Evolutionary conservation across 2,113 vertebrate species (phyloP), one percentile per base, ranked within the genome.

Genomic region (Phrynosoma blainvillii): DNA sequence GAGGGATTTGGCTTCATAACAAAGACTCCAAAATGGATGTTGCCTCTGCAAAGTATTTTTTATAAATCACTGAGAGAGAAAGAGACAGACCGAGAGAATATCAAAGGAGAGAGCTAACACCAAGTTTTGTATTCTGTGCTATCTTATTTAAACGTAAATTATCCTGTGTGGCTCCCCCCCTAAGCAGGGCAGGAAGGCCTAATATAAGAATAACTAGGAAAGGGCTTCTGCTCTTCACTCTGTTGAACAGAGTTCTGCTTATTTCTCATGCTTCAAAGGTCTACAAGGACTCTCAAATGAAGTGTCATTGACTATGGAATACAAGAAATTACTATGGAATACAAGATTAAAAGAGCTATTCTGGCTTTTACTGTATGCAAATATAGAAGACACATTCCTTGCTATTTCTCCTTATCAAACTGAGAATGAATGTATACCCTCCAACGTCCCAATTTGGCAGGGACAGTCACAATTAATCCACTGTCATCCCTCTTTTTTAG

Each of bases 1-100:
- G 88, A 93, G 96, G 95, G 92, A 92, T 95, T 95, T 97, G 96
- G 96, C 96, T 95, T 83, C 93, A 89, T 94, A 96, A 96, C 96
- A 97, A 96, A 97, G 96, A 91, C 86, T 82, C 79, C 77, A 87
- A 88, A 89, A 94, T 85, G 96, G 92, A 91, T 93, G 90, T 87
- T 89, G 92, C 90, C 95, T 96, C 93, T 71, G 91, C 87, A 84
- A 90, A 93, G 91, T 77, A 86, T 78, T 84, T 87, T 87, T 94
- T 96, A 92, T 95, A 95, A 95, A 94, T 94, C 93, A 86, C 5
- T 77, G 90, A 84, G 76, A 85, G 91, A 94, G 0, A 62, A 62
- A 62, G 13, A 62, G 59, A 47, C 47, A 62, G 56, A 62, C 59
- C 1, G 59, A 62, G 59, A 66, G 88, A 91, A 90, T 91, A 90